Evolutionary conservation across 53 echinoderm and acorn worm genomes (phyloP).

Genomic region (Mesocentrotus franciscanus): DNA sequence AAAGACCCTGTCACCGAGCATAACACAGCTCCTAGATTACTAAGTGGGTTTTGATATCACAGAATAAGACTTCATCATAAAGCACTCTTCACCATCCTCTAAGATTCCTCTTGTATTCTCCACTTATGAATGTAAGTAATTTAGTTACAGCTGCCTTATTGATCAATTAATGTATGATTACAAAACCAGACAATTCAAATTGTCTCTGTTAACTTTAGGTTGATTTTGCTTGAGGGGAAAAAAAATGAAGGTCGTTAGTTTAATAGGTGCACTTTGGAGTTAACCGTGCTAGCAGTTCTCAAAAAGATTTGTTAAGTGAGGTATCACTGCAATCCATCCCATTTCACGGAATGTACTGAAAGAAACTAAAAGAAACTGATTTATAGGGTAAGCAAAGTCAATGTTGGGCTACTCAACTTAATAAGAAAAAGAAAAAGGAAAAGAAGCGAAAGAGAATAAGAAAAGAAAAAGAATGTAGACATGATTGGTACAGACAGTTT

Average conservation of each 20-base stretch:
- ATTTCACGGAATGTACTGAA: not conserved
- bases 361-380: slow-evolving; percentile 13
- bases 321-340: not conserved
- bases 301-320: not conserved
- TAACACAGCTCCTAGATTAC: slow-evolving; percentile 41
- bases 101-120: not conserved
- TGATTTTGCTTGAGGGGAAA: not conserved
- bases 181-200: slow-evolving; percentile 44
- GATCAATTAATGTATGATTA: slow-evolving; percentile 55
- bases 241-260: slow-evolving; percentile 25
- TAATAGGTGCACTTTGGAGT: slow-evolving; percentile 37
- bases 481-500: not conserved
- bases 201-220: not conserved
- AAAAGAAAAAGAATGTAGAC: not conserved
- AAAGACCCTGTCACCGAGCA: slow-evolving; percentile 37
- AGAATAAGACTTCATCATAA: slow-evolving; percentile 41
- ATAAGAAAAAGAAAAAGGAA: not conserved
- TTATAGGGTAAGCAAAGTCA: slow-evolving; percentile 23
- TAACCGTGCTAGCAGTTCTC: not conserved
- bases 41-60: slow-evolving; percentile 55
- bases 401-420: not conserved
- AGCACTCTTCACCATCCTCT: not conserved
- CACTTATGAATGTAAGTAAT: slow-evolving; percentile 27
- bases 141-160: slow-evolving; percentile 44
- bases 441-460: not conserved